Percentiles rank a stretch among this genome's conserved stretches.
Conservation (phyloP, 2,888 invertebrate genomes). For the Zygaena filipendulae region DNA sequence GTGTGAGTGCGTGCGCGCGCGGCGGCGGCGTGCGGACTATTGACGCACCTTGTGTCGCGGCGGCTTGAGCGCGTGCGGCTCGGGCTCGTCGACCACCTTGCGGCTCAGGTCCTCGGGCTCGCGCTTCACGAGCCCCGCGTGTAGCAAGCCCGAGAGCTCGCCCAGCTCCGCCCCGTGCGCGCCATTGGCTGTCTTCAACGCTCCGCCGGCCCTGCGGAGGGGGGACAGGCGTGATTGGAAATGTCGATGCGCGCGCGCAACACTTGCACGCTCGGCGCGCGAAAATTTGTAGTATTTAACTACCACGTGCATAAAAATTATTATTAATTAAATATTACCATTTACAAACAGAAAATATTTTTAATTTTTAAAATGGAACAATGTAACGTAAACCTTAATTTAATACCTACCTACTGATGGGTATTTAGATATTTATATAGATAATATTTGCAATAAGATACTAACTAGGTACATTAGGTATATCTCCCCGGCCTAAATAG, state of each 20-base stretch:
- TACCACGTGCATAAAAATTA: too few species aligned
- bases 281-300: too few species aligned
- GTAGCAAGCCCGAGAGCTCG: constrained; percentile 70
- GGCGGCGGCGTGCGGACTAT: constrained; percentile 63
- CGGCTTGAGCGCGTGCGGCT: constrained; percentile 71
- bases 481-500: too few species aligned
- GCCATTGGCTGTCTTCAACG: constrained; percentile 75
- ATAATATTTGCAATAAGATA: too few species aligned
- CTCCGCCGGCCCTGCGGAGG: constrained; percentile 72
- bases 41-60: constrained; percentile 73
- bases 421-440: too few species aligned
- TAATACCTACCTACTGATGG: too few species aligned
- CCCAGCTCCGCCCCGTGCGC: constrained; percentile 75
- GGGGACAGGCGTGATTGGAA: constrained; percentile 62
- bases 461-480: too few species aligned
- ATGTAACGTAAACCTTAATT: too few species aligned
- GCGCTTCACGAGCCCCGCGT: constrained; percentile 78
- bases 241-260: constrained; percentile 39
- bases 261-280: constrained; percentile 31
- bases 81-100: constrained; percentile 72
- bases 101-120: constrained; percentile 86
- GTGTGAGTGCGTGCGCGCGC: constrained; percentile 67
- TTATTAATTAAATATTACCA: too few species aligned
- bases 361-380: too few species aligned
- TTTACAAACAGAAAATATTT: too few species aligned